A percentile compares a stretch with the other conserved stretches of the same genome.
Evolutionary conservation across 2,797 vertebrate species (phyloP).

Genomic region (Chelon labrosus): DNA sequence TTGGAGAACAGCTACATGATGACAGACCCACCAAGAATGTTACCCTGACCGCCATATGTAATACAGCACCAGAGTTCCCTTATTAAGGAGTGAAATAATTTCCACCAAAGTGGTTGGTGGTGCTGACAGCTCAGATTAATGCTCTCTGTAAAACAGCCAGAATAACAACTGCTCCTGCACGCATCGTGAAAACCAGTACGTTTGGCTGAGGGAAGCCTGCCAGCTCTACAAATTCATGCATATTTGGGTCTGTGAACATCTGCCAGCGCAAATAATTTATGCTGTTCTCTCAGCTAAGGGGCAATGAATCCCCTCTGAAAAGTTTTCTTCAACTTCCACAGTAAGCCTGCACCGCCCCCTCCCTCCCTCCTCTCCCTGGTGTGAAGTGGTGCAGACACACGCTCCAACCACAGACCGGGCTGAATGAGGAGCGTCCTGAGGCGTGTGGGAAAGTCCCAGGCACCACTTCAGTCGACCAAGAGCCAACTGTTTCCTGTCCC

Average conservation of each 20-base stretch:
- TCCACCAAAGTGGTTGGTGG: slow-evolving; percentile 80
- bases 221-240: slow-evolving; percentile 89
- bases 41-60: slow-evolving; percentile 81
- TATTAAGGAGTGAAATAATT: slow-evolving; percentile 84
- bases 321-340: slow-evolving; percentile 81
- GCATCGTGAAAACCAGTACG: slow-evolving; percentile 82
- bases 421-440: slow-evolving; percentile 68
- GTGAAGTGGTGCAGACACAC: slow-evolving; percentile 80
- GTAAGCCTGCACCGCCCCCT: slow-evolving; percentile 38
- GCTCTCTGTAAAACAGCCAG: slow-evolving; percentile 77
- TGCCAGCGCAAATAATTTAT: slow-evolving; percentile 89
- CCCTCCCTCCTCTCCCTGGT: slow-evolving; percentile 45
- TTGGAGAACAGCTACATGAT: slow-evolving; percentile 76
- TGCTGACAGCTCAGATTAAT: slow-evolving; percentile 82
- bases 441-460: slow-evolving; percentile 79
- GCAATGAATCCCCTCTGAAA: slow-evolving; percentile 82
- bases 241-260: slow-evolving; percentile 91
- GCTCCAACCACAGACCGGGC: slow-evolving; percentile 73
- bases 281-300: slow-evolving; percentile 83
- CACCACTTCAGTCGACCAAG: slow-evolving; percentile 69
- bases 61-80: slow-evolving; percentile 81
- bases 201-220: slow-evolving; percentile 82
- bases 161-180: slow-evolving; percentile 84
- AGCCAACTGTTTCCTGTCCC: slow-evolving; percentile 80
- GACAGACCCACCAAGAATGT: slow-evolving; percentile 84